These are phyloP conservation scores for Coracias cyanogaster DNA, from an alignment of 2,797 vertebrate species.

Conservation along the genomic window DNA sequence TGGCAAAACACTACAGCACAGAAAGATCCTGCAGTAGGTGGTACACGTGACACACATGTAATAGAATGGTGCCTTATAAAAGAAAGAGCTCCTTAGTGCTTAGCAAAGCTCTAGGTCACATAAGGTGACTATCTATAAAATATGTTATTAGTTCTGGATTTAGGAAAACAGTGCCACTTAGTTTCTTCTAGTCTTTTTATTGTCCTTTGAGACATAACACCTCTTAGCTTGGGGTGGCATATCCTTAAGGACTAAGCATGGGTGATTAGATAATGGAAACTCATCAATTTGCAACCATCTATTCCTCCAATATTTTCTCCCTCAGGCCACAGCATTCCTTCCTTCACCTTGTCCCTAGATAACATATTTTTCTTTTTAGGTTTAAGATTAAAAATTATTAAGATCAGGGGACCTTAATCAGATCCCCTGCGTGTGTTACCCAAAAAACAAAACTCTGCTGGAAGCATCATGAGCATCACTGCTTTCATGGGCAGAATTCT, in stretches of 20 bases:
- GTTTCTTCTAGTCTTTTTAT: not conserved
- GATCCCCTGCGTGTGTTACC: fast-evolving
- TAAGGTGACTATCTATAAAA: not conserved
- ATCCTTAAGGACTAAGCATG: not conserved
- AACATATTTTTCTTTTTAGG: not conserved
- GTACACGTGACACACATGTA: fast-evolving
- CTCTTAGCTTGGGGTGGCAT: not conserved
- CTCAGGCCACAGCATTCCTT: not conserved
- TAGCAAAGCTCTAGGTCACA: not conserved
- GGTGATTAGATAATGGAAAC: not conserved
- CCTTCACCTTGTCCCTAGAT: not conserved
- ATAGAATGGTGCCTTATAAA: not conserved
- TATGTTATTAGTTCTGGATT: not conserved
- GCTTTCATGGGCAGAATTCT: not conserved
- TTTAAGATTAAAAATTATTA: not conserved
- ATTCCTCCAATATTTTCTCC: not conserved
- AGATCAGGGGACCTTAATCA: not conserved
- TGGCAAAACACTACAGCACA: not conserved
- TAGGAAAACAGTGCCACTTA: not conserved
- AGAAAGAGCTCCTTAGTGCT: not conserved
- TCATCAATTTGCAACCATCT: not conserved
- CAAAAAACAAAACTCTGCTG: not conserved
- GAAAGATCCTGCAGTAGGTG: not conserved
- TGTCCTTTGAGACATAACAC: not conserved
- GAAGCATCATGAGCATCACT: not conserved